phyloP scores from a whole-genome alignment of 2,888 invertebrate species.

The Tetragonisca angustula region DNA sequence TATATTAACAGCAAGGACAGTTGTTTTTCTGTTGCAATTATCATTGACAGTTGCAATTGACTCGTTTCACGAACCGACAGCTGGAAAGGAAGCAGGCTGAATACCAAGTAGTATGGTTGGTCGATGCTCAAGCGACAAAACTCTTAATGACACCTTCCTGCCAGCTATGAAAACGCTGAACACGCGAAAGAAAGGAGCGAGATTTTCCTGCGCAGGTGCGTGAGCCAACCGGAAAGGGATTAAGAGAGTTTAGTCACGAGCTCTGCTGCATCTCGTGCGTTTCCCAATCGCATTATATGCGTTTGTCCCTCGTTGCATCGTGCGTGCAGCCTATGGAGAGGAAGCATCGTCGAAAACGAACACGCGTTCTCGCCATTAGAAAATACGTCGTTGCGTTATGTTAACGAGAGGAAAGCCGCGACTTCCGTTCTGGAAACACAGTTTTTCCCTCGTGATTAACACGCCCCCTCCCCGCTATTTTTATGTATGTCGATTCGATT shows the following conservation, averaged over 20 bases:
- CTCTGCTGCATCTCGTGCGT: slow-evolving; percentile 13
- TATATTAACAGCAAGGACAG: too few relatives aligned
- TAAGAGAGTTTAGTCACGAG: slow-evolving; percentile 67
- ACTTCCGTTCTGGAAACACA: not conserved
- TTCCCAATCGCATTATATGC: slow-evolving; percentile 42
- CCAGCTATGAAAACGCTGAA: slow-evolving; percentile 59
- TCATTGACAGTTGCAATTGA: too few relatives aligned
- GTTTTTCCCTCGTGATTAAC: too few relatives aligned
- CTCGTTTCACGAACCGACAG: not conserved
- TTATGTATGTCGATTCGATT: too few relatives aligned
- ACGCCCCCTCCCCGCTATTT: too few relatives aligned
- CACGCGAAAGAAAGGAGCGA: slow-evolving; percentile 24
- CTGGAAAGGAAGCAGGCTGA: slow-evolving; percentile 22
- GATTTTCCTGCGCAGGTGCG: slow-evolving; percentile 50
- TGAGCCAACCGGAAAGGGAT: slow-evolving; percentile 60
- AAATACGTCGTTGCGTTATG: slow-evolving; percentile 16
- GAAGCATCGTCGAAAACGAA: not conserved
- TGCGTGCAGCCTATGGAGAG: not conserved
- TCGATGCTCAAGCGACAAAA: slow-evolving; percentile 30
- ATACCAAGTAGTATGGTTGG: slow-evolving; percentile 26
- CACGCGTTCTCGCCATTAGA: slow-evolving; percentile 20
- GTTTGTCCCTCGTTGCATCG: slow-evolving; percentile 10
- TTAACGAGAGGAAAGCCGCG: not conserved
- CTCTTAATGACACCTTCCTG: slow-evolving; percentile 59
- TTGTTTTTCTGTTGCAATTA: too few relatives aligned